Evolutionary conservation across 2,797 vertebrate genomes (phyloP), one percentile per base, ranked within the genome.

Genomic region (Micropoecilia bifurca): DNA sequence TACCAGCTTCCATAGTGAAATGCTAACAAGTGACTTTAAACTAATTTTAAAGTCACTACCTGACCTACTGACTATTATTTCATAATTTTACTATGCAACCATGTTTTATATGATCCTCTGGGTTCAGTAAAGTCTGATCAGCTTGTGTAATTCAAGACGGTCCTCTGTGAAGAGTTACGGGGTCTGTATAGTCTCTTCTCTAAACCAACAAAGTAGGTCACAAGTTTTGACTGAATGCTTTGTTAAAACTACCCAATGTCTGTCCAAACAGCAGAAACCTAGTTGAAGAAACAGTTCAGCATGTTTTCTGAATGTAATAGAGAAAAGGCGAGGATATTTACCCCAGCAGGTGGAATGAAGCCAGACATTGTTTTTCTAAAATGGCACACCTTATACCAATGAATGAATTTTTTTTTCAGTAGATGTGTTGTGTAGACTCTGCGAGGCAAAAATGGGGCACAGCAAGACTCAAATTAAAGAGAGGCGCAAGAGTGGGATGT

Each of bases 381-480:
- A 75, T 36, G 83, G 85, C 75, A 88, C 80, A 85, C 89, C 79
- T 79, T 63, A 71, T 81, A 81, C 59, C 76, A 82, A 66, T 80
- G 39, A 80, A 72, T 85, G 68, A 89, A 57, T 28, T 41, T 88
- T 71, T 71, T 83, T 80, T 74, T 80, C 76, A 86, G 75, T 81
- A 75, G 86, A 76, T 85, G 72, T 83, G 87, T 89, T 91, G 88
- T 90, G 85, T 85, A 85, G 87, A 87, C 87, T 87, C 73, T 81
- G 84, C 61, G 82, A 84, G 83, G 88, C 86, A 87, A 93, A 95
- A 95, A 88, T 93, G 92, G 92, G 92, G 87, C 90, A 92, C 84
- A 90, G 90, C 85, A 87, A 87, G 87, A 91, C 88, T 90, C 90
- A 92, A 95, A 93, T 95, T 94, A 95, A 83, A 92, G 90, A 88